phyloP scores from a whole-genome alignment of 2,888 invertebrate genomes.

The Lissocephala sabroskyi region DNA sequence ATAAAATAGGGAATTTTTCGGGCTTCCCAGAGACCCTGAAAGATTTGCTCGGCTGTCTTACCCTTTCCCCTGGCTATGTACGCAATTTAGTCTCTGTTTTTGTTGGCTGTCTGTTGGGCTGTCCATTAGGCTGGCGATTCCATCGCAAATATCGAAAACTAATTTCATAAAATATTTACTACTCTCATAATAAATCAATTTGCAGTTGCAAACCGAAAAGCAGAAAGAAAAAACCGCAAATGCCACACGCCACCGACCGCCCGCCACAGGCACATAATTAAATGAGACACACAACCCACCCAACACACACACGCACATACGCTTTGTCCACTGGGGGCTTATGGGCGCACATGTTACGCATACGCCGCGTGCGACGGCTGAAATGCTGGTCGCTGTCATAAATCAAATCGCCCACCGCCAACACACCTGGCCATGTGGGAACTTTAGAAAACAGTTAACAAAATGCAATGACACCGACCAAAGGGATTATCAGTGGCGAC shows the following conservation, averaged over 20 bases:
- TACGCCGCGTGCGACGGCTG: slow-evolving; percentile 26
- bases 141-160: slow-evolving; percentile 35
- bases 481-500: too few relatives aligned
- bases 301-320: background rate
- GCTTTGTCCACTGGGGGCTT: background rate
- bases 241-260: too few relatives aligned
- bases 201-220: slow-evolving; percentile 11
- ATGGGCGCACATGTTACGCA: slow-evolving; percentile 28
- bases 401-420: slow-evolving; percentile 31
- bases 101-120: background rate
- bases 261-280: slow-evolving; percentile 30
- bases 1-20: slow-evolving; percentile 45
- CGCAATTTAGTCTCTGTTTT: background rate
- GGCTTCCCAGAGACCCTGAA: too few relatives aligned
- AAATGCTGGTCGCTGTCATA: slow-evolving; percentile 39
- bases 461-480: too few relatives aligned
- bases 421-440: slow-evolving; percentile 27
- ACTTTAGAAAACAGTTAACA: slow-evolving; percentile 1
- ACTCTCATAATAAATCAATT: slow-evolving; percentile 33
- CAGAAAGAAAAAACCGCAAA: too few relatives aligned
- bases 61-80: too few relatives aligned
- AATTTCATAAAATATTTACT: slow-evolving; percentile 44
- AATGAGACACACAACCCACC: slow-evolving; percentile 31
- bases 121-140: slow-evolving; percentile 18
- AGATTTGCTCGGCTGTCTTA: too few relatives aligned